phyloP scores from a whole-genome alignment of 2,113 vertebrate genomes.

The Lycaon pictus region DNA sequence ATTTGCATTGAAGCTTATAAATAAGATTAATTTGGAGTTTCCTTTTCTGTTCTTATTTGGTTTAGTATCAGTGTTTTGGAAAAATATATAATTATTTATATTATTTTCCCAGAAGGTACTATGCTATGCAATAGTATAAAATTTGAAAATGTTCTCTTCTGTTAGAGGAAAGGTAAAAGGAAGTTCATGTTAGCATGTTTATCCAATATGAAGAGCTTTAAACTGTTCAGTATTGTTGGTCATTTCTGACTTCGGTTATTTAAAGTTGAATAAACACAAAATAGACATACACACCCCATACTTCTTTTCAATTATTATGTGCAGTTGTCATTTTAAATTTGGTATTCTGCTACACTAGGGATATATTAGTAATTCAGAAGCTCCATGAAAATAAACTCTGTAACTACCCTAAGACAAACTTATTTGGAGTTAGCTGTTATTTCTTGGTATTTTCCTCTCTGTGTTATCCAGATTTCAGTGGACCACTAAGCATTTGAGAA shows the following conservation, averaged over 20 bases:
- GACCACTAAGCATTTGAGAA: not conserved
- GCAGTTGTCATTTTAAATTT: constrained; percentile 31
- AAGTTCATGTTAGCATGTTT: not conserved
- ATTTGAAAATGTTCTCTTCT: not conserved
- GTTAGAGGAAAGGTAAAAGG: not conserved
- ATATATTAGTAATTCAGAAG: constrained; percentile 35
- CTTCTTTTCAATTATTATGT: constrained; percentile 1
- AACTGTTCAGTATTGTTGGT: not conserved
- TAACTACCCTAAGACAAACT: not conserved
- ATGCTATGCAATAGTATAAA: not conserved
- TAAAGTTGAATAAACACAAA: constrained; percentile 37
- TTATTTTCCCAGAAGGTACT: not conserved
- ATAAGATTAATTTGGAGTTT: not conserved
- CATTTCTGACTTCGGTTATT: not conserved
- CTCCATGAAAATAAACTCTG: constrained; percentile 20
- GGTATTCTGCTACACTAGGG: not conserved
- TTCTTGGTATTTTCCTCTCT: not conserved
- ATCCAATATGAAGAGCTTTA: not conserved
- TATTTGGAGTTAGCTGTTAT: not conserved
- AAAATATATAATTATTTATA: not conserved
- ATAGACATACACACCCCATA: not conserved
- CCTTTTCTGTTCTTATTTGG: not conserved
- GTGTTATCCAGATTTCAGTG: not conserved
- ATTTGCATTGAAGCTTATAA: not conserved
- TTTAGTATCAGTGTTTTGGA: not conserved